Evolutionary conservation across 2,113 vertebrate genomes (phyloP).

Genomic region (Lagopus leucura): DNA sequence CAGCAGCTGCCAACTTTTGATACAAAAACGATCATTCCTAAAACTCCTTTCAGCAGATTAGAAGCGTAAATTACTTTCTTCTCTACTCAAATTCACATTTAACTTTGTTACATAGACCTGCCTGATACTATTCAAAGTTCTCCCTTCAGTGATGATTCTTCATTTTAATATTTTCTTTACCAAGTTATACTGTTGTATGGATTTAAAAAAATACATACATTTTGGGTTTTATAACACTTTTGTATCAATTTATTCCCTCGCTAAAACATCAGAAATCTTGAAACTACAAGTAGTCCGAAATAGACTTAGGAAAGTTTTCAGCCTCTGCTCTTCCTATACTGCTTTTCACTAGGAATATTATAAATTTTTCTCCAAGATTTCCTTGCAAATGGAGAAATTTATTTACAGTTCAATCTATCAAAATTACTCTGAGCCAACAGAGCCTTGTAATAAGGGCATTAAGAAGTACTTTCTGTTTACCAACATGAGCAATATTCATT

Average conservation of each 20-base stretch:
- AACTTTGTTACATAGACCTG: background rate
- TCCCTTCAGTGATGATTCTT: background rate
- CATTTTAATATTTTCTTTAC: background rate
- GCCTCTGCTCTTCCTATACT: background rate
- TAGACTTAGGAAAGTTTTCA: background rate
- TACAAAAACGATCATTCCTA: background rate
- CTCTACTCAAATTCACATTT: background rate
- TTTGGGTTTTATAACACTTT: background rate
- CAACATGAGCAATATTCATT: background rate
- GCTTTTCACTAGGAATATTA: background rate
- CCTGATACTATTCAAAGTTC: background rate
- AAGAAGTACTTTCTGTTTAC: background rate
- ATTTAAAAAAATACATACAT: background rate
- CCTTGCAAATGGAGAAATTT: background rate
- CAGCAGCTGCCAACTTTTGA: background rate
- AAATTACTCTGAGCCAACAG: background rate
- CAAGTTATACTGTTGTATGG: background rate
- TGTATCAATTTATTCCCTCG: background rate
- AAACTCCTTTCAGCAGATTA: background rate
- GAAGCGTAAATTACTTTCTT: background rate
- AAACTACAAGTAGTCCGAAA: background rate
- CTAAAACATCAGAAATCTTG: background rate
- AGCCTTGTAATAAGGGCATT: background rate
- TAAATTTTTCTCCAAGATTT: background rate
- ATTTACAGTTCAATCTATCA: background rate